Conservation (phyloP, 2,797 vertebrate species). For the Rhadinocentrus ornatus region DNA sequence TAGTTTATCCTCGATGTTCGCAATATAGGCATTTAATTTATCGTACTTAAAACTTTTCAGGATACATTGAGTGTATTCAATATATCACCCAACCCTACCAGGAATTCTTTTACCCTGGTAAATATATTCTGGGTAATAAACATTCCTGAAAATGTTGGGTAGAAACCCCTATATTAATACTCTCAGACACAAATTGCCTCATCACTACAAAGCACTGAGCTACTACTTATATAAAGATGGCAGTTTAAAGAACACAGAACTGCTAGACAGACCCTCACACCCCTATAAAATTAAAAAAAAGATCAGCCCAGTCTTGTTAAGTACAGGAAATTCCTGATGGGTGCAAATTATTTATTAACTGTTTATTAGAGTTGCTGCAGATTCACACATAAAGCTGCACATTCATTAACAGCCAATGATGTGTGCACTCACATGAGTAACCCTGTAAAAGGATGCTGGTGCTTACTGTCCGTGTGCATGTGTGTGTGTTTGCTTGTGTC, state of each 20-base stretch:
- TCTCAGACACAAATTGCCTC: conserved; percentile 2
- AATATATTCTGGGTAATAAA: neutral
- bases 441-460: neutral
- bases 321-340: conserved; percentile 49
- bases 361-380: conserved; percentile 44
- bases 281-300: neutral
- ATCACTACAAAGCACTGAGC: neutral
- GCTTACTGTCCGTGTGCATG: too few species aligned
- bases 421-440: conserved; percentile 18
- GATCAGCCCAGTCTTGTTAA: conserved; percentile 26
- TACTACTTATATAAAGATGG: conserved; percentile 10
- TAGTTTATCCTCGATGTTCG: too few species aligned
- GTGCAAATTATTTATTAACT: conserved; percentile 44
- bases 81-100: too few species aligned
- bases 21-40: too few species aligned
- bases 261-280: conserved; percentile 9
- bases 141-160: too few species aligned
- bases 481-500: neutral
- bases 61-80: too few species aligned
- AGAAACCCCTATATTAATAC: neutral
- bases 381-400: conserved; percentile 16
- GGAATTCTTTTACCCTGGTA: neutral
- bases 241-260: conserved; percentile 23
- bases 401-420: conserved; percentile 13
- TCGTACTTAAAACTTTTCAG: too few species aligned